These are phyloP conservation scores for Aelia acuminata DNA, from an alignment of 2,888 invertebrate genomes.

Conservation along the genomic window DNA sequence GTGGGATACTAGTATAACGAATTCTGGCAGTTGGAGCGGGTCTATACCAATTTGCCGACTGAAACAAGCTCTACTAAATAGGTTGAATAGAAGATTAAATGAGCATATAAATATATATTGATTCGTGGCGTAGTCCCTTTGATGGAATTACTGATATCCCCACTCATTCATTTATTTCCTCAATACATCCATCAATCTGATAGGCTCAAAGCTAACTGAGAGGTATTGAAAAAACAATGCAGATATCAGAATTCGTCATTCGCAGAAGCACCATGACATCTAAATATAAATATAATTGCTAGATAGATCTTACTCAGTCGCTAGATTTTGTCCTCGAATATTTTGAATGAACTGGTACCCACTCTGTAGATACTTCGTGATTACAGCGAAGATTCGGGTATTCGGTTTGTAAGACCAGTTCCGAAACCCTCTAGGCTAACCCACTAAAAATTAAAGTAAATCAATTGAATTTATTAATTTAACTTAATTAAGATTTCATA, in stretches of 20 bases:
- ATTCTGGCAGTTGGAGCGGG: background rate
- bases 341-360: no score
- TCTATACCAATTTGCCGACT: background rate
- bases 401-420: no score
- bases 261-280: no score
- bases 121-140: background rate
- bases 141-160: constrained; percentile 6
- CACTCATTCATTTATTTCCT: constrained; percentile 11
- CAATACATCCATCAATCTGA: background rate
- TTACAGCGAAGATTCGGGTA: no score
- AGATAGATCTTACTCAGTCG: no score
- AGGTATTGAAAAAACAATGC: background rate
- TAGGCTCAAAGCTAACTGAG: background rate
- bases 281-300: no score
- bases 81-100: constrained; percentile 21
- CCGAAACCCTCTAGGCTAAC: no score
- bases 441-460: no score
- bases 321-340: no score
- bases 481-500: no score
- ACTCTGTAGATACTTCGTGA: no score
- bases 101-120: constrained; percentile 21
- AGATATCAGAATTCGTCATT: background rate
- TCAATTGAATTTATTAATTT: no score
- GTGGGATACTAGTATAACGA: background rate
- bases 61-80: constrained; percentile 6